Evolutionary conservation across 2,797 vertebrate genomes (phyloP).

Genomic region (Salmo trutta): DNA sequence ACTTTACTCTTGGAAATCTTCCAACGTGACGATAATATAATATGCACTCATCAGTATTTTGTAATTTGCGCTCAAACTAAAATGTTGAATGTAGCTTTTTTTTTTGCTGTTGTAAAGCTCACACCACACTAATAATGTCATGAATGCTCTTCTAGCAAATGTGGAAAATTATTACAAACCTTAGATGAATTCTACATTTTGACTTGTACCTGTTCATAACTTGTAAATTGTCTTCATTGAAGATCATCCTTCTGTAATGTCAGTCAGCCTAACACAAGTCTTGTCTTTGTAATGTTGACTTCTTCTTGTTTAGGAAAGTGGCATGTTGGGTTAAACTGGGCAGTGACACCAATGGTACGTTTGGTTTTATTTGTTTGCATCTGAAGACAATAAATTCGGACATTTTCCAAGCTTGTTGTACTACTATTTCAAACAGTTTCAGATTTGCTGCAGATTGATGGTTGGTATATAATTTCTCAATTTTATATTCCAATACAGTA

Average conservation of each 20-base stretch:
- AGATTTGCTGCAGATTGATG: not conserved
- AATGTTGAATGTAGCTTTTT: not conserved
- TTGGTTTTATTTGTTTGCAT: not conserved
- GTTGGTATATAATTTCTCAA: not conserved
- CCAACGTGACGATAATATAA: not conserved
- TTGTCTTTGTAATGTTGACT: not conserved
- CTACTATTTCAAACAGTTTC: not conserved
- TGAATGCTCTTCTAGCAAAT: not conserved
- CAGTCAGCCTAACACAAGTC: not conserved
- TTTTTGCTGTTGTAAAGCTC: not conserved
- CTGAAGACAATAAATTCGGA: not conserved
- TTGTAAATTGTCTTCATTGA: not conserved
- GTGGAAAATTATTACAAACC: not conserved
- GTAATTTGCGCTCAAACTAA: not conserved
- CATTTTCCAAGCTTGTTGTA: not conserved
- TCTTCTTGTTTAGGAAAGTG: not conserved
- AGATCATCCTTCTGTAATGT: not conserved
- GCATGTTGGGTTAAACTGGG: not conserved
- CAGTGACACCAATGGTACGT: not conserved
- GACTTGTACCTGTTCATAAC: not conserved
- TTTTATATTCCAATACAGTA: not conserved
- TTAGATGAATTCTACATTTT: not conserved
- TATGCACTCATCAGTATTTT: conserved; percentile 9
- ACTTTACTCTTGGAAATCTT: not conserved
- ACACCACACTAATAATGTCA: not conserved